Percentiles rank a stretch among this genome's conserved stretches.
phyloP scores from a whole-genome alignment of 1,140 invertebrate species.

The Drosophila baimaii region DNA sequence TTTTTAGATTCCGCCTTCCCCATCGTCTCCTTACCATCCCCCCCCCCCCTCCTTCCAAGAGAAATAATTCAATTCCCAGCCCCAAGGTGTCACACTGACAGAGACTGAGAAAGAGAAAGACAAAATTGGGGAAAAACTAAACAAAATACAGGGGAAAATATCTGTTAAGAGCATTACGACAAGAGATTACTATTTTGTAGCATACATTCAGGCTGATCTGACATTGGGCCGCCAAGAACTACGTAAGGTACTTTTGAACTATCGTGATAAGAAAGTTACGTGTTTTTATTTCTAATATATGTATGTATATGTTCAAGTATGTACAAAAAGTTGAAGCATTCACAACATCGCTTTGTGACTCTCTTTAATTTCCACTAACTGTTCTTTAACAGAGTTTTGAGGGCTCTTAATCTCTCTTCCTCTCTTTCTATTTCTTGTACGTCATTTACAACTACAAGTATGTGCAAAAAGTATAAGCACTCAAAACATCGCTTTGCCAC shows the following conservation, averaged over 20 bases:
- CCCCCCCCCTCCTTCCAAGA: neutral
- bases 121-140: constrained; percentile 4
- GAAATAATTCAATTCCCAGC: constrained; percentile 21
- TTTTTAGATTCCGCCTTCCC: constrained; percentile 46
- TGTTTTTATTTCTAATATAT: too few species aligned
- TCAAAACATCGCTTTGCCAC: too few species aligned
- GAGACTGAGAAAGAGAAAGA: constrained; percentile 11
- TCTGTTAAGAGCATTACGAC: constrained; percentile 1
- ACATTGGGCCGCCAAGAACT: neutral
- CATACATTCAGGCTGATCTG: constrained; percentile 18
- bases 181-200: neutral
- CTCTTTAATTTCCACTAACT: neutral
- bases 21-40: neutral
- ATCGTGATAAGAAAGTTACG: neutral
- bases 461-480: too few species aligned
- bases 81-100: constrained; percentile 45
- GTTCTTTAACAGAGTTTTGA: neutral
- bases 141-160: constrained; percentile 14
- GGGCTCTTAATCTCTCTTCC: neutral
- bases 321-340: too few species aligned
- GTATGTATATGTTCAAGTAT: too few species aligned
- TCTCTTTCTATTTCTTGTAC: neutral
- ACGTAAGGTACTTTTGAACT: too few species aligned
- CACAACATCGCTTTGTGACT: neutral
- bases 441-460: too few species aligned